A percentile compares a stretch with the other conserved stretches of the same genome.
These are phyloP conservation scores for Sinocyclocheilus maitianheensis DNA, from an alignment of 2,113 vertebrate genomes.

Conservation along the genomic window DNA sequence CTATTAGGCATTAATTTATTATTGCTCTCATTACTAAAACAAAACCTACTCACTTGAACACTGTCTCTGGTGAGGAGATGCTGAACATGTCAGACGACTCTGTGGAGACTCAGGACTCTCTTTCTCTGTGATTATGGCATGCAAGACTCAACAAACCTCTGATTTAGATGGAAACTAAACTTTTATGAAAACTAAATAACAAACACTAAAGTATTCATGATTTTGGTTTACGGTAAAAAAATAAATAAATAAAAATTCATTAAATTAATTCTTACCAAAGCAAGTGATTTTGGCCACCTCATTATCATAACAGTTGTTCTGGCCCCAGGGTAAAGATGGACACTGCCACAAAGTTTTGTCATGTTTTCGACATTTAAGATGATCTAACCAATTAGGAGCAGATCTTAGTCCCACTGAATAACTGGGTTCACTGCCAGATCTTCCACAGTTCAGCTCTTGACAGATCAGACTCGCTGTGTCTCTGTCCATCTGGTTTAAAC, in stretches of 20 bases:
- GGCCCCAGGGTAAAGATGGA: slow-evolving; percentile 34
- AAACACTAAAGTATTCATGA: not conserved
- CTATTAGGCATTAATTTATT: too few species aligned
- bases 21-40: not conserved
- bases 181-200: not conserved
- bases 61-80: slow-evolving; percentile 17
- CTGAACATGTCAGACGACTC: not conserved
- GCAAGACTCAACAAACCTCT: not conserved
- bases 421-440: not conserved
- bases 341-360: slow-evolving; percentile 43
- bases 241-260: not conserved
- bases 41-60: slow-evolving; percentile 16
- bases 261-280: slow-evolving; percentile 12
- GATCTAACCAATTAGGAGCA: slow-evolving; percentile 39
- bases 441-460: slow-evolving; percentile 54
- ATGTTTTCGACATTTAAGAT: slow-evolving; percentile 42
- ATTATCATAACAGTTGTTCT: slow-evolving; percentile 23
- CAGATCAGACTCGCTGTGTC: slow-evolving; percentile 47
- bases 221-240: not conserved
- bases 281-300: slow-evolving; percentile 20
- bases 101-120: not conserved
- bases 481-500: slow-evolving; percentile 37
- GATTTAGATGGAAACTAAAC: not conserved
- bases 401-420: not conserved
- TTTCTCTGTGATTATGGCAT: not conserved